Base-by-base conservation (phyloP, 2,888 invertebrate species). In the Hemaris fuciformis region DNA sequence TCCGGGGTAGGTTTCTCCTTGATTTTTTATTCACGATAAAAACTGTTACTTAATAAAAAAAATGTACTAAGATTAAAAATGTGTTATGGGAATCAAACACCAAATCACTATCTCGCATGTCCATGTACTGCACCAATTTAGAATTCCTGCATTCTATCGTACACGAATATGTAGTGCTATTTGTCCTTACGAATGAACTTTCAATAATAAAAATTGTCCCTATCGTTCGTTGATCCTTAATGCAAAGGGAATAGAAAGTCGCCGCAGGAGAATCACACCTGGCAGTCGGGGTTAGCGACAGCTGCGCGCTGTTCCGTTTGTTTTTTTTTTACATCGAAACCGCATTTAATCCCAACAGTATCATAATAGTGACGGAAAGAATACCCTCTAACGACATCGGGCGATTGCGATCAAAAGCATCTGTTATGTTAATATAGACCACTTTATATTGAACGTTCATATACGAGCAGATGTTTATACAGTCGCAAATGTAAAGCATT, bases 281-380 rank as follows among this genome's bases (percentile, higher is more conserved):
- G 84, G 85, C 83, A 73, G 72, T 65, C 60, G 66, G 62, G 66
- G 67, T 66, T 62, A 73, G 71, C 74, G 77, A 75, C 87, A 87
- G 87, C 85, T 87, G 87, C 80, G 73, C 74, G 66, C 73, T 69
- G 65, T 67, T 64, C 66, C 61, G 70, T 65, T 60, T 60, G 70
- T 73, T 70, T 66, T 68, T 69, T 72, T 66, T 68, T 67, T 59
- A 59, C 27, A 59, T 42, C 34, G 25, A 62, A 62, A 57, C 34
- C 57, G 45, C 38, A 61, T 61, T 45, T 42, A 46, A 34, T 57
- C 61, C 61, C 25, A 23, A 46, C 42, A 46, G 34, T 61, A 57
- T 57, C 23, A 57, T 61, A 38, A 61, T 38, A 53, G 25, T 18
- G 7, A 38, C 10, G 15, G 38, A 31, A 53, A 31, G 31, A 53